Evolutionary conservation across 2,888 invertebrate species (phyloP), one percentile per base, ranked within the genome.

Genomic region (Protodeltote pygarga): DNA sequence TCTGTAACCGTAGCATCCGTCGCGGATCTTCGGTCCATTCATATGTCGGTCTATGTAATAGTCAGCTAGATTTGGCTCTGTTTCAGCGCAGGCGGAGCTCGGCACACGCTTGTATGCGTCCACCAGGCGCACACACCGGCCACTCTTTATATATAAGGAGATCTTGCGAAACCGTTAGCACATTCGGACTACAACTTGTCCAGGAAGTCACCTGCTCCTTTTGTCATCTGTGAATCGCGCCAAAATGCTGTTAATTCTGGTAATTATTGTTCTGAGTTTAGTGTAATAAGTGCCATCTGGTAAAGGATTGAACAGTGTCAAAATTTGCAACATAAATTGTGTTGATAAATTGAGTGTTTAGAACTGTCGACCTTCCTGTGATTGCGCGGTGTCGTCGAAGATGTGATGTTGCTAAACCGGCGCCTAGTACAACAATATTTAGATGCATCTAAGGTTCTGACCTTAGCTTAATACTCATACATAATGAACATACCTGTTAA

Each of bases 141-240:
- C 75, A 75, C 81, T 76, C 78, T 79, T 83, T 79, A 84, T 89
- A 90, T 91, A 91, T 86, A 91, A 85, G 42, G 74, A 79, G 85
- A 85, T 83, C 85, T 89, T 89, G 82, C 89, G 83, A 88, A 87
- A 91, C 85, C 86, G 85, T 85, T 81, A 83, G 72, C 91, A 87
- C 90, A 91, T 83, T 90, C 89, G 81, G 80, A 83, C 81, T 73
- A 81, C 80, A 81, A 76, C 78, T 79, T 78, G 86, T 83, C 80
- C 90, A 89, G 91, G 89, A 90, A 89, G 83, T 89, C 81, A 83
- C 78, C 81, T 78, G 86, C 80, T 75, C 72, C 72, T 81, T 78
- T 83, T 79, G 75, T 79, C 75, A 79, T 60, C 75, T 50, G 63
- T 69, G 63, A 65, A 69, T 64, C 65, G 61, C 51, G 42, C 49